Conservation (phyloP, 2,113 vertebrate species). For the Pan troglodytes region NHGRI_mPanTro3-v2.1_pri NC_072407.2:42203501-42204000, state of each 20-base stretch:
- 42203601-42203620: neutral
- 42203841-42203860: neutral
- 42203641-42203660: neutral
- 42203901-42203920: neutral
- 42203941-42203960: neutral
- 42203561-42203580: neutral
- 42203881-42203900: neutral
- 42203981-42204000: neutral
- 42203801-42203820: neutral
- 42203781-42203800: neutral
- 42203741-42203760: neutral
- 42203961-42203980: neutral
- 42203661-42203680: neutral
- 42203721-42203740: neutral
- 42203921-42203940: neutral
- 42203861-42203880: neutral
- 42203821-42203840: neutral
- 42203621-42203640: neutral
- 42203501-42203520: neutral
- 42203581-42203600: neutral
- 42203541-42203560: neutral
- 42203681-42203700: neutral
- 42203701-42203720: neutral
- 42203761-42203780: neutral
- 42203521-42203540: neutral